Base-by-base conservation (phyloP, 2,888 invertebrate species). In the Ochropacha duplaris region DNA sequence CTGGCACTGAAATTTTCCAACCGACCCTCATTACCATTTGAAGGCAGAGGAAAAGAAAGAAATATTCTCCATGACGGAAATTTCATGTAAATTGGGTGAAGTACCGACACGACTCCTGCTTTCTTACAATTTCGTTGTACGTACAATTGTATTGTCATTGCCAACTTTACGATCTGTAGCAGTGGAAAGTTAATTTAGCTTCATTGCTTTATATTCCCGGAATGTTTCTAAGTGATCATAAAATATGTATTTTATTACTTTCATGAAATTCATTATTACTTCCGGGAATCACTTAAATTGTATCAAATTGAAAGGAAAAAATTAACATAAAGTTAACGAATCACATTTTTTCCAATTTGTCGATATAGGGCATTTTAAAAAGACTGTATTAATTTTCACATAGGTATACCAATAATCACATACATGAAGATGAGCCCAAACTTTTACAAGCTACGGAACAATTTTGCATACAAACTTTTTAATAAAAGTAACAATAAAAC, bases 31-130 rank as follows among this genome's bases (percentile, higher is more conserved):
- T 90, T 88, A 87, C 83, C 85, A 88, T 88, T 84, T 81, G 84
- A 82, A 85, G 83, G 83, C 81, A 78, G 67, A 76, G 76, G 76
- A 83, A 83, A 83, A 76, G 85, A 84, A 80, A 73, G 81, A 76
- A 84, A 84, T 85, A 85, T 79, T 82, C 79, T 80, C 77, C 84
- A 82, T 83, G 78, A 76, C 81, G 82, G 84, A 88, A 87, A 87
- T 87, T 87, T 88, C 84, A 90, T 89, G 88, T 85, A 89, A 90
- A 91, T 90, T 88, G 81, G 76, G 71, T 74, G 76, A 85, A 84
- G 81, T 80, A 84, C 71, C 69, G 28, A 28, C 80, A 74, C 70
- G 72, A 73, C 77, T 81, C 74, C 80, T 78, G 81, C 79, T 84
- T 84, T 80, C 83, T 82, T 81, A 74, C 82, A 84, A 82, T 79